Percentiles rank a stretch among this genome's conserved stretches.
Evolutionary conservation across 2,888 invertebrate genomes (phyloP).

Genomic region (Epinotia nisella): DNA sequence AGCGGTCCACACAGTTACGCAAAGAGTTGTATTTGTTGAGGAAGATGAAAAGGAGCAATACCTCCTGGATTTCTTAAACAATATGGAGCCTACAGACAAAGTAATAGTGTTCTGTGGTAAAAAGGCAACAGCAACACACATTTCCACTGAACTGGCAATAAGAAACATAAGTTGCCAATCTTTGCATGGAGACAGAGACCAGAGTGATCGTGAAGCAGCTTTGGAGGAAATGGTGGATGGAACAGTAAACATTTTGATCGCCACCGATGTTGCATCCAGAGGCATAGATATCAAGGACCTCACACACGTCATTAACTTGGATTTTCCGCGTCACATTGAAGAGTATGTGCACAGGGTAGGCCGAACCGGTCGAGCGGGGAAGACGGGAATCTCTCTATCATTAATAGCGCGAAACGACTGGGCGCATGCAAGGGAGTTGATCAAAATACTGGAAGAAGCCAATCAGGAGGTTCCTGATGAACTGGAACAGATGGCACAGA

Average conservation of each 20-base stretch:
- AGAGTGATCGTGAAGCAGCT: constrained; percentile 91
- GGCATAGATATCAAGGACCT: constrained; percentile 96
- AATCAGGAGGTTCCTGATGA: constrained; percentile 92
- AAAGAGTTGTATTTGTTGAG: constrained; percentile 89
- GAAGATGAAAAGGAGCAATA: constrained; percentile 88
- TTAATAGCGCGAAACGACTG: constrained; percentile 93
- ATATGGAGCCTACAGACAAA: constrained; percentile 91
- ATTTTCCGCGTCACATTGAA: constrained; percentile 97
- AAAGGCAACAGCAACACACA: constrained; percentile 92
- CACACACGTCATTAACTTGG: constrained; percentile 96
- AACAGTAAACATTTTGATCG: constrained; percentile 92
- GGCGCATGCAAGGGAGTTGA: constrained; percentile 91
- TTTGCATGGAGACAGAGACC: constrained; percentile 96
- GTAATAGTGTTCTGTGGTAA: constrained; percentile 96
- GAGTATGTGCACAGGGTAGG: constrained; percentile 99
- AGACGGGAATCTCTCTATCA: constrained; percentile 92
- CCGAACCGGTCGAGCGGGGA: constrained; percentile 96
- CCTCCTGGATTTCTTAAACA: constrained; percentile 88
- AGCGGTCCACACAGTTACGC: constrained; percentile 94
- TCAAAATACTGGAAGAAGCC: constrained; percentile 94
- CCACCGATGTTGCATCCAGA: constrained; percentile 97
- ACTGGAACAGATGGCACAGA: constrained; percentile 89
- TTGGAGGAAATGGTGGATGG: constrained; percentile 93
- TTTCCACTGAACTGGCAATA: constrained; percentile 91
- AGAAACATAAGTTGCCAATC: constrained; percentile 89